Base-by-base conservation (phyloP, 2,888 invertebrate species). In the Tribolium freemani region DNA sequence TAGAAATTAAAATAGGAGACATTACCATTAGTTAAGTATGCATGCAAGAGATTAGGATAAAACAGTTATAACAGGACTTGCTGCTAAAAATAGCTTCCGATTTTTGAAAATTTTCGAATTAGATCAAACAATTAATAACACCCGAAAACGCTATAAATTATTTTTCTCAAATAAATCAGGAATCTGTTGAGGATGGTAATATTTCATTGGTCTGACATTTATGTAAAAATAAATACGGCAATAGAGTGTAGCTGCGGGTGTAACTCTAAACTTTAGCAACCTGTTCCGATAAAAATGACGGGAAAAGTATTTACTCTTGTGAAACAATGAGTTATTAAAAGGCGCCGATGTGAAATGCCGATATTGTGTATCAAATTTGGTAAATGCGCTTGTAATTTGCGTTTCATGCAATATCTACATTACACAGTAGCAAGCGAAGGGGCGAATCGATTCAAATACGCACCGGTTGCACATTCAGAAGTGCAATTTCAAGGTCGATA, bases 301-400 rank as follows among this genome's bases (percentile, higher is more conserved):
- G 26, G 5, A 26, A 26, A 26, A 26, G 26, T 26, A 26, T 26
- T 26, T 6, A 38, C 11, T 48, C 6, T 21, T 53, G 20, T 26
- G 53, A n/a, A 30, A 56, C 53, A 48, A 13, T 16, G 45, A 5
- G 64, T 44, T 3, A 45, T 64, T 63, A 63, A 64, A 13, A 38
- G 54, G 64, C 64, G 54, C 53, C 31, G 2, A 5, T 45, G 48
- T 54, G 46, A 67, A 67, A 67, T 67, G 38, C 46, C 11, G 31
- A 21, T 16, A 57, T 50, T 56, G 67, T 67, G 67, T 67, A 48
- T 46, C 57, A 56, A 67, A 67, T 57, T n/a, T 21, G 3, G 30
- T 21, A 67, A 67, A 67, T 67, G 50, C 16, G 48, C 57, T 67
- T 48, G 48, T 67, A 67, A 67, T 67, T 67, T 67, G 48, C 48